Base-by-base conservation (phyloP, 1,140 invertebrate species). In the Drosophila rhopaloa region DNA sequence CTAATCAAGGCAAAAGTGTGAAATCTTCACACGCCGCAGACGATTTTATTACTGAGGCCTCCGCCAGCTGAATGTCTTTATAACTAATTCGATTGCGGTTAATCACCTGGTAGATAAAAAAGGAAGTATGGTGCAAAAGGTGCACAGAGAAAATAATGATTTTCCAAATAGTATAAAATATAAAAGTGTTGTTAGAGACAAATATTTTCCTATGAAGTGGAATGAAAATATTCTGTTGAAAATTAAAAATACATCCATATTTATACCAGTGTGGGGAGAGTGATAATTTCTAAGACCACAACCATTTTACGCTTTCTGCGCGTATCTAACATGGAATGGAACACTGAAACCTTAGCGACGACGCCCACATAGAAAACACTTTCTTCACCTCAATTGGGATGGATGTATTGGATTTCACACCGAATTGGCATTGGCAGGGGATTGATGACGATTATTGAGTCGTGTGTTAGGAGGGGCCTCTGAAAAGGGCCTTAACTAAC, bases 1-100 rank as follows among this genome's bases (percentile, higher is more conserved):
- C 84, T 83, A 84, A 88, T 88, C 85, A 89, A 88, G 76, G 77
- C 62, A 83, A 84, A 78, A 58, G 74, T 78, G 71, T 78, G 59
- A 83, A 75, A 81, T 71, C 63, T 76, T 70, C 62, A 63, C 61
- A 81, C 66, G 61, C 40, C 35, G 56, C 71, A 44, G 47, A 66
- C 43, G 40, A 51, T 11, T 43, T 53, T 27, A 65, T 51, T 37
- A 1, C 43, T 1, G 8, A 11, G 11, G 27, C 24, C 44, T 35
- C 37, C 10, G 32, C 40, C 46, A 32, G 38, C 19, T 61, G 57
- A 60, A 82, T 76, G 65, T 72, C 79, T 76, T 71, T 75, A 81
- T 81, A 85, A 47, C 73, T 65, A 78, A 86, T 75, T 75, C 81
- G 56, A 59, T 65, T 46, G 44, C 41, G 50, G 43, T 41, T 59